Evolutionary conservation across 2,113 vertebrate species (phyloP).

Genomic region (Pelecanus crispus): DNA sequence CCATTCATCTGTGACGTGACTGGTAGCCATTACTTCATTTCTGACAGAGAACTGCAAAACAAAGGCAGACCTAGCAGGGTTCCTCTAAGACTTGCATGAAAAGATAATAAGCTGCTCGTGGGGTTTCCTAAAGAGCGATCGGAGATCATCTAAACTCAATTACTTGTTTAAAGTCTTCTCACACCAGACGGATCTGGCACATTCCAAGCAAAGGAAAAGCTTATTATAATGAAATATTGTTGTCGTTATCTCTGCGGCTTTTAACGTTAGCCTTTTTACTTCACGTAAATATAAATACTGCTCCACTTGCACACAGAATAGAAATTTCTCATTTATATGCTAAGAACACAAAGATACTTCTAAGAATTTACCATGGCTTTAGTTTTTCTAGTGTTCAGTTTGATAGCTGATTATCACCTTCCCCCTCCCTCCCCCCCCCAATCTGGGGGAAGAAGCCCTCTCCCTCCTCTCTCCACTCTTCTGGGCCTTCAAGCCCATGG

Average conservation of each 20-base stretch:
- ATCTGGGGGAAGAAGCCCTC: neutral
- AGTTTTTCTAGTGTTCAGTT: neutral
- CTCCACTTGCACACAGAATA: neutral
- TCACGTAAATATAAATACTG: neutral
- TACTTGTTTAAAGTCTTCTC: slow-evolving; percentile 59
- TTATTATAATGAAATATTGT: neutral
- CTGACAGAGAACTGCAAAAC: slow-evolving; percentile 94
- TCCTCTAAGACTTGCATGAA: slow-evolving; percentile 68
- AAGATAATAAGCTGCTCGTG: slow-evolving; percentile 61
- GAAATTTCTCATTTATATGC: neutral
- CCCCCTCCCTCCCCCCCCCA: accelerated
- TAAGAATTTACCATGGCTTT: neutral
- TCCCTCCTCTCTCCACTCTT: neutral
- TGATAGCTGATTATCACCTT: neutral
- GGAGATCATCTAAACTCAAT: slow-evolving; percentile 62
- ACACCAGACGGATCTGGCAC: slow-evolving; percentile 20
- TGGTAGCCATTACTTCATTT: slow-evolving; percentile 99
- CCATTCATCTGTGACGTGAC: slow-evolving; percentile 99
- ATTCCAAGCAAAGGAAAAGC: slow-evolving; percentile 39
- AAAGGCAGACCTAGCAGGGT: slow-evolving; percentile 70
- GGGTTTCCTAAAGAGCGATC: slow-evolving; percentile 52
- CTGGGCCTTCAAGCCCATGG: neutral
- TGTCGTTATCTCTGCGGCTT: neutral
- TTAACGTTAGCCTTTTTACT: neutral
- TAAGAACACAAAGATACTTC: neutral